A percentile compares a stretch with the other conserved stretches of the same genome.
Conservation (phyloP, 2,797 vertebrate genomes). For the Diplodus sargus region DNA sequence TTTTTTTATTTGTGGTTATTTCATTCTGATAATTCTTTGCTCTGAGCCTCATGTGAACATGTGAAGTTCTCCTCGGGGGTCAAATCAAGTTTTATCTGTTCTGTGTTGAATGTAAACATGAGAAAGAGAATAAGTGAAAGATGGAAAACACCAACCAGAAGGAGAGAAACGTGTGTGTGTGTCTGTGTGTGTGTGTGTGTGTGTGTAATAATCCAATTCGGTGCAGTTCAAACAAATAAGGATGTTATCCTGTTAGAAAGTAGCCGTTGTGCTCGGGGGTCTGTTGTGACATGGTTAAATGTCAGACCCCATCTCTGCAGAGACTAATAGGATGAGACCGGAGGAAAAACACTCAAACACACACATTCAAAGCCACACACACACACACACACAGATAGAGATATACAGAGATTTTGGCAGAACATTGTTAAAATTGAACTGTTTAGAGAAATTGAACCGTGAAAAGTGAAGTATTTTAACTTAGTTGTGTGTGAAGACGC, state of each 20-base stretch:
- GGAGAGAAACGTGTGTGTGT: constrained; percentile 17
- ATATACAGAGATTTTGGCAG: no score
- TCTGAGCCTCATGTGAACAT: not conserved
- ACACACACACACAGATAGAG: constrained; percentile 6
- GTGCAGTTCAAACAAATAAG: constrained; percentile 61
- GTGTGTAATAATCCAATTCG: constrained; percentile 59
- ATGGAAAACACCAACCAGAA: not conserved
- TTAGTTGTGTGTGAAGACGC: no score
- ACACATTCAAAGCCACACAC: constrained; percentile 27
- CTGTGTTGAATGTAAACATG: not conserved
- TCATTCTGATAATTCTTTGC: not conserved
- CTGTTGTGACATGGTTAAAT: constrained; percentile 65
- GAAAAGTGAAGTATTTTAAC: no score
- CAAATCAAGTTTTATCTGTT: not conserved
- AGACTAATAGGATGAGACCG: constrained; percentile 54
- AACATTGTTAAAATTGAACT: no score
- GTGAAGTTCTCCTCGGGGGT: not conserved
- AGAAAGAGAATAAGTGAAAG: not conserved
- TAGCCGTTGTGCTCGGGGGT: constrained; percentile 56
- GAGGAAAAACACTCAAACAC: constrained; percentile 36
- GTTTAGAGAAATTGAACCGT: no score
- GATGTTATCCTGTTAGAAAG: constrained; percentile 69
- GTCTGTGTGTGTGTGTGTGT: constrained; percentile 39
- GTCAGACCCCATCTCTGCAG: constrained; percentile 61
- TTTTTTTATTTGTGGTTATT: not conserved